These are phyloP conservation scores for Apodemia duryi DNA, from an alignment of 2,888 invertebrate species.

Conservation along the genomic window DNA sequence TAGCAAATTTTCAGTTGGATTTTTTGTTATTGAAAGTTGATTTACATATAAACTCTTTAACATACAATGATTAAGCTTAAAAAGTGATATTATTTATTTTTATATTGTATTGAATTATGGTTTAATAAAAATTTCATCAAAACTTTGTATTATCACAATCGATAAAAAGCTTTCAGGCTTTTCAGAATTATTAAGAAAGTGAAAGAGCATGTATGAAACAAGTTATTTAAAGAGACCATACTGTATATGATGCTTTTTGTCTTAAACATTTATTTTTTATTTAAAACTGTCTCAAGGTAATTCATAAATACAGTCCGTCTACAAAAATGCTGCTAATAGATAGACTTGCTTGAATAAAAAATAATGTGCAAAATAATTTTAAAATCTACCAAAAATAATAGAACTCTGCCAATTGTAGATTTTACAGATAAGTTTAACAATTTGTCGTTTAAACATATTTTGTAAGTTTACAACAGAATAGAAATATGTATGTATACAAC, in stretches of 20 bases:
- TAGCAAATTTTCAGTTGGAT: background rate
- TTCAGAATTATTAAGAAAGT: conserved; percentile 25
- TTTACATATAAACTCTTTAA: background rate
- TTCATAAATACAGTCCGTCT: too few species aligned
- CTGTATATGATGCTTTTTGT: conserved; percentile 42
- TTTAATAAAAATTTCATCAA: conserved; percentile 55
- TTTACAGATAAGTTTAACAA: background rate
- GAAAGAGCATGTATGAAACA: conserved; percentile 72
- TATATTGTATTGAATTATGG: conserved; percentile 26
- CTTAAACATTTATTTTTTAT: conserved; percentile 37
- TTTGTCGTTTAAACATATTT: too few species aligned
- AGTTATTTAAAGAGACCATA: conserved; percentile 5
- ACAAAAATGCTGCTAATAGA: too few species aligned
- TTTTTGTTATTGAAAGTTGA: background rate
- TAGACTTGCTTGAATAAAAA: background rate
- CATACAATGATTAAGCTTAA: background rate
- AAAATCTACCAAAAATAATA: background rate
- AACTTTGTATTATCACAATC: conserved; percentile 58
- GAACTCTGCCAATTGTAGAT: background rate
- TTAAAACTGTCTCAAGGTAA: too few species aligned
- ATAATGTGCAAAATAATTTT: too few species aligned
- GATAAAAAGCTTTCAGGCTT: conserved; percentile 72
- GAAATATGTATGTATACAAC: too few species aligned
- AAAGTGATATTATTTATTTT: conserved; percentile 37
- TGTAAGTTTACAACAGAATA: background rate